These are phyloP conservation scores for Cryptomyrus ogoouensis DNA, from an alignment of 2,113 vertebrate genomes.

Conservation along the genomic window DNA sequence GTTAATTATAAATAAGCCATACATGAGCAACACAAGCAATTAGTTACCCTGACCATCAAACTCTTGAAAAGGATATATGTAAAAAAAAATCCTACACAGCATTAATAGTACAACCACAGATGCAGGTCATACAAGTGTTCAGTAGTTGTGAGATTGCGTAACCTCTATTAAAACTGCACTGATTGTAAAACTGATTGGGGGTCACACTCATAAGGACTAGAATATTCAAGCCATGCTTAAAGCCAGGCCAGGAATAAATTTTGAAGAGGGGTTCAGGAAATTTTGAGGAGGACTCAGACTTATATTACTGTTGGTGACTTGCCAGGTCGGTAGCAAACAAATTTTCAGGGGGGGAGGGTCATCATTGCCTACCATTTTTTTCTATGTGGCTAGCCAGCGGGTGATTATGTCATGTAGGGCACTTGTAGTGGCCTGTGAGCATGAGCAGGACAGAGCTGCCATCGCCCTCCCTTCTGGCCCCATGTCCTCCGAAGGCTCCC, in stretches of 20 bases:
- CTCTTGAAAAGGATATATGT: neutral
- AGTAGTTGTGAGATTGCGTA: neutral
- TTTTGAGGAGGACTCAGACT: neutral
- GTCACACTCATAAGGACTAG: neutral
- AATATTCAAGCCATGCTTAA: neutral
- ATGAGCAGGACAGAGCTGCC: neutral
- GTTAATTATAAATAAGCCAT: neutral
- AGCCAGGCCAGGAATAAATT: neutral
- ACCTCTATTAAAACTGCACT: neutral
- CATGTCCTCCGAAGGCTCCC: neutral
- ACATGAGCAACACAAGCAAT: neutral
- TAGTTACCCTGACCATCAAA: neutral
- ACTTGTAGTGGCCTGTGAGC: neutral
- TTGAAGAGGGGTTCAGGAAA: neutral
- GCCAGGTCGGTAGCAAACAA: neutral
- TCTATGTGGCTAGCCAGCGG: neutral
- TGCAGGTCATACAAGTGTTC: neutral
- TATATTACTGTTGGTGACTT: neutral
- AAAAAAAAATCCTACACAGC: neutral
- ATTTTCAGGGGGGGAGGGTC: neutral
- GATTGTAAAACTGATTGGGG: neutral
- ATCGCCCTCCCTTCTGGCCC: neutral
- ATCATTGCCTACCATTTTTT: neutral
- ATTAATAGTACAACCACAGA: neutral
- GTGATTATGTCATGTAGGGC: neutral